Percentiles rank a stretch among this genome's conserved stretches.
These are phyloP conservation scores for Nyctalus aviator DNA, from an alignment of 2,797 vertebrate species.

Conservation along the genomic window DNA sequence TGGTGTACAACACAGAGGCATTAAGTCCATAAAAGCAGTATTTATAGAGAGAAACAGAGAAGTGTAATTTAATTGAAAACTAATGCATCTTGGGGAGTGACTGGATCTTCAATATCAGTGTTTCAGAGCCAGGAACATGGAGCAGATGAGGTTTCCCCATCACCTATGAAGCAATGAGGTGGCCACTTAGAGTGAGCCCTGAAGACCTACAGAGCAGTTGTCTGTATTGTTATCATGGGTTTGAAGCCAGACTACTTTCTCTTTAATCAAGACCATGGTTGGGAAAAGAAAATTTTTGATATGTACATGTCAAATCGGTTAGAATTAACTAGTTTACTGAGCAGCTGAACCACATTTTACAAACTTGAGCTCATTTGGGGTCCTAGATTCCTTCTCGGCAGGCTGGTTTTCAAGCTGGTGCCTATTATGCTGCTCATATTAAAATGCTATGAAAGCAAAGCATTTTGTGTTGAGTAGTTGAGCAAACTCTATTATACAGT, in stretches of 20 bases:
- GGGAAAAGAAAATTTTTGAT: constrained; percentile 44
- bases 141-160: background rate
- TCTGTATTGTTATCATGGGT: background rate
- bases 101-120: background rate
- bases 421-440: constrained; percentile 84
- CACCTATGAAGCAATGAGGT: background rate
- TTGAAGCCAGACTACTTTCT: background rate
- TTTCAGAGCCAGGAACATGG: background rate
- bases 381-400: constrained; percentile 78
- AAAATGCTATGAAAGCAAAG: constrained; percentile 85
- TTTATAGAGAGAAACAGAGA: constrained; percentile 65
- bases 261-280: background rate
- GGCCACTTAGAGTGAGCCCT: fast-evolving
- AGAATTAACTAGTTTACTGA: constrained; percentile 69
- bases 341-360: constrained; percentile 85
- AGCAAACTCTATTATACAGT: constrained; percentile 85
- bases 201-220: background rate
- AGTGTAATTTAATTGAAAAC: constrained; percentile 63
- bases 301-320: background rate
- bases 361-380: constrained; percentile 80
- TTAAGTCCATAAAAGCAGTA: constrained; percentile 59
- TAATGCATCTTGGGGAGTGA: background rate
- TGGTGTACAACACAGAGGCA: constrained; percentile 13
- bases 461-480: constrained; percentile 80
- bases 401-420: constrained; percentile 85